These are phyloP conservation scores for Trimorus sp. DNA, from an alignment of 2,888 invertebrate species.

Conservation along the genomic window DNA sequence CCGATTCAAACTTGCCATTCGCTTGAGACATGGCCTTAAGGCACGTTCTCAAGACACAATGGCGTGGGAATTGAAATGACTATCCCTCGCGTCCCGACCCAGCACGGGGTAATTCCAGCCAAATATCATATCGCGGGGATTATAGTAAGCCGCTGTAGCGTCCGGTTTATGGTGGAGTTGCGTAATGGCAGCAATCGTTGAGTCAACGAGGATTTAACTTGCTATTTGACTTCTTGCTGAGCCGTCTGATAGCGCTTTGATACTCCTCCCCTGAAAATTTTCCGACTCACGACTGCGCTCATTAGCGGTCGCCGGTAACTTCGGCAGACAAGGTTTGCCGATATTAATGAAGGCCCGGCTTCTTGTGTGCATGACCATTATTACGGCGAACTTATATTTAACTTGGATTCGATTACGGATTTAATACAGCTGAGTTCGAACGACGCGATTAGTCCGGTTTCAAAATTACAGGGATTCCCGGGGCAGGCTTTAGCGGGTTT, in stretches of 20 bases:
- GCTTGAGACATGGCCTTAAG: too few species aligned
- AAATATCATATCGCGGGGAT: conserved; percentile 27
- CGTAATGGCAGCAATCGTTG: conserved; percentile 59
- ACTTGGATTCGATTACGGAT: conserved; percentile 22
- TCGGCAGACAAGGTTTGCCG: conserved; percentile 56
- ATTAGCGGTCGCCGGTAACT: conserved; percentile 55
- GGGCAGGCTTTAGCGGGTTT: too few species aligned
- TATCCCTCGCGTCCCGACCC: too few species aligned
- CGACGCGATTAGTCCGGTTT: too few species aligned
- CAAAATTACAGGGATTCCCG: too few species aligned
- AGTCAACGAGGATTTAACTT: conserved; percentile 66
- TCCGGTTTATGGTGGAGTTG: conserved; percentile 25
- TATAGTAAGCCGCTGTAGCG: background rate
- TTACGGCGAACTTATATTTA: conserved; percentile 34
- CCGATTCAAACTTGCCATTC: too few species aligned
- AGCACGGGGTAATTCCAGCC: conserved; percentile 1
- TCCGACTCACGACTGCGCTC: conserved; percentile 51
- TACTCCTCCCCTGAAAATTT: conserved; percentile 39
- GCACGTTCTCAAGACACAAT: too few species aligned
- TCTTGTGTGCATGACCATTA: conserved; percentile 46
- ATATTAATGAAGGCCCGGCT: conserved; percentile 56
- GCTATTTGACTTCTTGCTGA: conserved; percentile 70
- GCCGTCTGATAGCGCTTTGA: conserved; percentile 67
- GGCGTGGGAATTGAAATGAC: too few species aligned
- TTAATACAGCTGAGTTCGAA: conserved; percentile 2